These are phyloP conservation scores for Australoheros facetus DNA, from an alignment of 2,797 vertebrate species.

Conservation along the genomic window DNA sequence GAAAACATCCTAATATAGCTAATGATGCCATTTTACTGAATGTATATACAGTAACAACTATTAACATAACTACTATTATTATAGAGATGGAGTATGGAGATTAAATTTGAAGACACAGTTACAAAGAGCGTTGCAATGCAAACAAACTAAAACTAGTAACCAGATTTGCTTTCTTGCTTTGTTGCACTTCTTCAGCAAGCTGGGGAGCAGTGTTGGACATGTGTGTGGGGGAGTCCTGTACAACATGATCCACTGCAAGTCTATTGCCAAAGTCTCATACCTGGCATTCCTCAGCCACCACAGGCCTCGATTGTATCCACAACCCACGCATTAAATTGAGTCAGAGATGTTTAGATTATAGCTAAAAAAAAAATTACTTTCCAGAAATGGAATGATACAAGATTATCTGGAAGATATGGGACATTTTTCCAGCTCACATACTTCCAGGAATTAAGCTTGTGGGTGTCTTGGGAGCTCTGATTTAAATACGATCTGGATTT, in stretches of 20 bases:
- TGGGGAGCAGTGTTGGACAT: background rate
- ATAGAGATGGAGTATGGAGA: background rate
- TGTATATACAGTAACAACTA: too few species aligned
- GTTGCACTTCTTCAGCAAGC: background rate
- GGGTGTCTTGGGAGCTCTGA: background rate
- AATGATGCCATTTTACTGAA: too few species aligned
- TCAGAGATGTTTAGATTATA: constrained; percentile 27
- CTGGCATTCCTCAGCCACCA: constrained; percentile 35
- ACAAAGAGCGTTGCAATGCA: background rate
- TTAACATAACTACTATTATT: too few species aligned
- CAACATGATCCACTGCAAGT: constrained; percentile 19
- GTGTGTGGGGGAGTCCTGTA: background rate
- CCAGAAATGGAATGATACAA: constrained; percentile 43
- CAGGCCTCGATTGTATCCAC: constrained; percentile 14
- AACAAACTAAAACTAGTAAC: background rate
- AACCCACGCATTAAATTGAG: constrained; percentile 40
- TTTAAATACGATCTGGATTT: constrained; percentile 3
- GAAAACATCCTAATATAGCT: background rate
- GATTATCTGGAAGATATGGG: constrained; percentile 22
- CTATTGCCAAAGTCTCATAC: constrained; percentile 20
- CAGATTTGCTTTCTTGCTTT: background rate
- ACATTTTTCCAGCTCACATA: constrained; percentile 3
- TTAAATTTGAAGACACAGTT: background rate
- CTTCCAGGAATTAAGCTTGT: constrained; percentile 2
- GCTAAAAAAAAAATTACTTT: constrained; percentile 59